Conservation (phyloP, 1,140 invertebrate genomes). For the Drosophila fuyamai region DNA sequence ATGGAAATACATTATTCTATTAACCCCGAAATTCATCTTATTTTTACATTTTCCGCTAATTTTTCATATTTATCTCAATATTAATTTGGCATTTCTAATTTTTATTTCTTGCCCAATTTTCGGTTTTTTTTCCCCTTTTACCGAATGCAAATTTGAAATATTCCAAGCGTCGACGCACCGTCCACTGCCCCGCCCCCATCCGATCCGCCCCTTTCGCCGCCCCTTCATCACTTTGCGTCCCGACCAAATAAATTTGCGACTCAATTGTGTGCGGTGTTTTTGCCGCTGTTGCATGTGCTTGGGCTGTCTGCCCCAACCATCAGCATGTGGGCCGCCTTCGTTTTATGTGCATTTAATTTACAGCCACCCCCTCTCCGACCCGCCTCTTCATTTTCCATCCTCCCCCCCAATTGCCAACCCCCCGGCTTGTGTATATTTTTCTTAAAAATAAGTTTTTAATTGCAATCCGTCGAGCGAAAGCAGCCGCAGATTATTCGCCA, state of each 20-base stretch:
- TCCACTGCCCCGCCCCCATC: background rate
- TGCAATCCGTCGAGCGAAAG: conserved; percentile 68
- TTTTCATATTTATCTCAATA: conserved; percentile 42
- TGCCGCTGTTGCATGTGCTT: conserved; percentile 34
- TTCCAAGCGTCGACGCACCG: conserved; percentile 53
- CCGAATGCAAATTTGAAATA: conserved; percentile 69
- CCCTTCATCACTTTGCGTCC: conserved; percentile 28
- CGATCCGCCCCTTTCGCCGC: background rate
- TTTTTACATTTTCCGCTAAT: background rate
- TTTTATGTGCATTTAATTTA: conserved; percentile 79
- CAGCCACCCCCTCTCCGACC: conserved; percentile 15
- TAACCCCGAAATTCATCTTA: too few species aligned
- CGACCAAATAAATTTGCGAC: conserved; percentile 77
- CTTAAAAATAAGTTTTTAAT: conserved; percentile 83
- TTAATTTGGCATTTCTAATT: conserved; percentile 68
- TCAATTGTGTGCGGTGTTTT: conserved; percentile 63
- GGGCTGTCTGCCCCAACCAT: conserved; percentile 54
- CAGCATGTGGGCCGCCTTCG: conserved; percentile 68
- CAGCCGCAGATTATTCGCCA: conserved; percentile 80
- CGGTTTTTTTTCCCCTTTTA: conserved; percentile 31
- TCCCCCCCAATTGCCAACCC: background rate
- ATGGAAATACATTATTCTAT: too few species aligned
- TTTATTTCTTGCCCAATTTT: conserved; percentile 14
- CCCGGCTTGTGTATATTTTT: conserved; percentile 47
- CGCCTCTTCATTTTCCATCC: conserved; percentile 13